A percentile compares a stretch with the other conserved stretches of the same genome.
These are phyloP conservation scores for Phoeniculus purpureus DNA, from an alignment of 2,797 vertebrate species.

Conservation along the genomic window DNA sequence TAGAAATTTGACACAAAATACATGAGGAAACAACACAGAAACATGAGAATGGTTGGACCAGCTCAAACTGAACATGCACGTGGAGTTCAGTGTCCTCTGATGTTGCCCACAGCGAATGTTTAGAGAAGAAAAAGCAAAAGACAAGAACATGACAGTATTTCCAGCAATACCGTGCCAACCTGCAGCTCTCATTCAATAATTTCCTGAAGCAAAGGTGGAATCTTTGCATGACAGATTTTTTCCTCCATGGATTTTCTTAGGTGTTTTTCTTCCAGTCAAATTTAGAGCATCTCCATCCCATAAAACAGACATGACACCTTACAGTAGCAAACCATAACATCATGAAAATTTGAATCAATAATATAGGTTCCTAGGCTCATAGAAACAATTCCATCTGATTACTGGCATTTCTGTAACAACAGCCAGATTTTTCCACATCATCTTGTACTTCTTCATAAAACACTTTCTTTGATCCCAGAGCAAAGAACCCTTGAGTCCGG, in stretches of 20 bases:
- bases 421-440: background rate
- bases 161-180: background rate
- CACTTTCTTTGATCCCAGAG: background rate
- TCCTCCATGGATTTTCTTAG: background rate
- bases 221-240: background rate
- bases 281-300: background rate
- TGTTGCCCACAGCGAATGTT: background rate
- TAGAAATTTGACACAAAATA: background rate
- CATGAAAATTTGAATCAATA: background rate
- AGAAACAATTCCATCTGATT: background rate
- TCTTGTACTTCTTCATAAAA: background rate
- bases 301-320: background rate
- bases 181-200: background rate
- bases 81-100: background rate
- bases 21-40: background rate
- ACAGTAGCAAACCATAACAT: background rate
- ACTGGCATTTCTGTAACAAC: background rate
- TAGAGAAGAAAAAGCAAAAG: background rate
- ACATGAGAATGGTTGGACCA: background rate
- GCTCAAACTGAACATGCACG: background rate
- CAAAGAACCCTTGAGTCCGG: background rate
- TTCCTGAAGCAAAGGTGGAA: background rate
- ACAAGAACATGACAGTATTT: background rate
- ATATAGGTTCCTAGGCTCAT: background rate
- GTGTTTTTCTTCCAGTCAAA: background rate